A percentile compares a stretch with the other conserved stretches of the same genome.
Conservation (phyloP, 2,113 vertebrate species). For the Pao palembangensis region DNA sequence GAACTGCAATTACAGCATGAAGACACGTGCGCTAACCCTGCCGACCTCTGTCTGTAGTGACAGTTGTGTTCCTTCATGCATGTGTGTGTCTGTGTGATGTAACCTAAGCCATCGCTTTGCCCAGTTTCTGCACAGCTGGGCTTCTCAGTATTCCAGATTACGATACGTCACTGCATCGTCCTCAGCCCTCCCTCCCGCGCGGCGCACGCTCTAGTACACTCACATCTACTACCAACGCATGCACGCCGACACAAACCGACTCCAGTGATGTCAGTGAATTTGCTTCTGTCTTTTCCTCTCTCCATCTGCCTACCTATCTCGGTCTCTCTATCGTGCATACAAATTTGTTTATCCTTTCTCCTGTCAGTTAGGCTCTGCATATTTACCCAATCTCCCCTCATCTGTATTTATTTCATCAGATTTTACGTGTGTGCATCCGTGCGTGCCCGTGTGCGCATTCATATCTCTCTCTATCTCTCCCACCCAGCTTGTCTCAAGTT, state of each 20-base stretch:
- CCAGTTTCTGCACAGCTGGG: slow-evolving; percentile 75
- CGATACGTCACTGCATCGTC: slow-evolving; percentile 67
- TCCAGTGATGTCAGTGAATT: slow-evolving; percentile 63
- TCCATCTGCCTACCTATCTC: slow-evolving; percentile 48
- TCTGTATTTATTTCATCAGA: slow-evolving; percentile 28
- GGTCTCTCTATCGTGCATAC: slow-evolving; percentile 40
- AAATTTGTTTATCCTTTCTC: slow-evolving; percentile 45
- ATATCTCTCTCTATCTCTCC: slow-evolving; percentile 17
- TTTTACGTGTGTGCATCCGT: slow-evolving; percentile 2
- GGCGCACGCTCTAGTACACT: slow-evolving; percentile 51
- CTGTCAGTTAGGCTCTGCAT: slow-evolving; percentile 47
- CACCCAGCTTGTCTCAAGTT: slow-evolving; percentile 27
- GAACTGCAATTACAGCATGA: slow-evolving; percentile 1
- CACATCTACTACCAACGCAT: slow-evolving; percentile 59
- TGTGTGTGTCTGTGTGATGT: slow-evolving; percentile 53
- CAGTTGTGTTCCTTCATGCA: slow-evolving; percentile 51
- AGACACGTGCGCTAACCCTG: slow-evolving; percentile 31
- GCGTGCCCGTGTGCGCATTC: not conserved
- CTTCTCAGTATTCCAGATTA: slow-evolving; percentile 77
- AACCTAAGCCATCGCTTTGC: slow-evolving; percentile 67
- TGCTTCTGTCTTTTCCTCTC: slow-evolving; percentile 28
- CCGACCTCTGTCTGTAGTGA: slow-evolving; percentile 44
- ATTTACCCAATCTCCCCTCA: slow-evolving; percentile 33
- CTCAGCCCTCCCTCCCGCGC: slow-evolving; percentile 37
- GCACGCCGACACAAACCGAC: slow-evolving; percentile 55